Evolutionary conservation across 2,888 invertebrate genomes (phyloP).

Genomic region (Tipula helvola): DNA sequence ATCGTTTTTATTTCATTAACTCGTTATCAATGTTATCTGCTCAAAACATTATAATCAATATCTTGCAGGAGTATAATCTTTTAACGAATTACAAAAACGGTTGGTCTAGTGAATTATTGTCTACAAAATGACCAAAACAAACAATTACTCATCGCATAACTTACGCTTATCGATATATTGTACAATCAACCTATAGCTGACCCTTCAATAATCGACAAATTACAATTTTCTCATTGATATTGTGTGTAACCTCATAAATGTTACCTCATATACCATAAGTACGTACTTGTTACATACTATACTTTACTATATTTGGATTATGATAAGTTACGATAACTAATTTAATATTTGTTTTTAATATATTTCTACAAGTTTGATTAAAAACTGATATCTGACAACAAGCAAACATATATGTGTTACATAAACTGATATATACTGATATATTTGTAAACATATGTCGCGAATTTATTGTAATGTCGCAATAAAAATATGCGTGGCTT

Average conservation of each 20-base stretch:
- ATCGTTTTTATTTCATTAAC: too few relatives aligned
- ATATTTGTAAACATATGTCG: too few relatives aligned
- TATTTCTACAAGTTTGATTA: not conserved
- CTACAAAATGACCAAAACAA: not conserved
- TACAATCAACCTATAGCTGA: not conserved
- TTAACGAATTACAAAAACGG: too few relatives aligned
- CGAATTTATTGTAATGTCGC: too few relatives aligned
- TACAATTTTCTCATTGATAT: not conserved
- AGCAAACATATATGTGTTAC: not conserved
- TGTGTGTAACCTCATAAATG: not conserved
- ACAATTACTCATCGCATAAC: not conserved
- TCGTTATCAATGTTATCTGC: too few relatives aligned
- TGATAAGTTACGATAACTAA: not conserved
- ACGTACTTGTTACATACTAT: not conserved
- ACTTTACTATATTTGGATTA: not conserved
- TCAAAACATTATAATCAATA: too few relatives aligned
- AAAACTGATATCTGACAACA: not conserved
- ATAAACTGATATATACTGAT: too few relatives aligned
- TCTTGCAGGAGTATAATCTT: too few relatives aligned
- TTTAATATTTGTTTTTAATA: not conserved
- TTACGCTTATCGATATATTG: not conserved
- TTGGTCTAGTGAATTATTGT: too few relatives aligned
- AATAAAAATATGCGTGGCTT: not conserved
- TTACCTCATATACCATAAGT: not conserved
- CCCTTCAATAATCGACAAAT: not conserved